Percentiles rank a stretch among this genome's conserved stretches.
These are phyloP conservation scores for Calameuta idolon DNA, from an alignment of 2,888 invertebrate species.

Conservation along the genomic window DNA sequence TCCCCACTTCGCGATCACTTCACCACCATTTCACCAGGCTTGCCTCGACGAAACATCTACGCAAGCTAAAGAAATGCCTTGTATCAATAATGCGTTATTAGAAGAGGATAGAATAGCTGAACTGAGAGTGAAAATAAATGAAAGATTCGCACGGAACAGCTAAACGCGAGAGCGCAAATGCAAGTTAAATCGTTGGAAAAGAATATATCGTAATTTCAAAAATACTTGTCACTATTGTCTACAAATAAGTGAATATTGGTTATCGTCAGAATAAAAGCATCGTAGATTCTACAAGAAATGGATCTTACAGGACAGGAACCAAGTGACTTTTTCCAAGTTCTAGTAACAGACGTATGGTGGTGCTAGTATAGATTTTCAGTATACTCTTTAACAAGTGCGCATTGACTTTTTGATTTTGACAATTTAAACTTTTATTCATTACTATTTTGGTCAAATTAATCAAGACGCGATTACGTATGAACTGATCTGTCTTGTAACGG, in stretches of 20 bases:
- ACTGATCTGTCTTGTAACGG: background rate
- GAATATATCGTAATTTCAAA: background rate
- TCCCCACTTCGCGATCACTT: constrained; percentile 32
- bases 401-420: background rate
- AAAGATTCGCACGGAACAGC: background rate
- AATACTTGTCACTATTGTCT: background rate
- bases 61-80: constrained; percentile 59
- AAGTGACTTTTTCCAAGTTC: background rate
- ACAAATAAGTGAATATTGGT: background rate
- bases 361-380: background rate
- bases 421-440: background rate
- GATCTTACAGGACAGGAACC: background rate
- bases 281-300: background rate
- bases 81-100: constrained; percentile 34
- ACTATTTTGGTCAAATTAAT: background rate
- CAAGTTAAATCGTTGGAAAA: background rate
- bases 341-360: background rate
- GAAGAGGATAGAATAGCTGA: background rate
- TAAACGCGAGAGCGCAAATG: background rate
- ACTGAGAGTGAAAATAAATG: background rate
- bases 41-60: constrained; percentile 60
- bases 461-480: background rate
- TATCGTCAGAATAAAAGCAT: background rate
- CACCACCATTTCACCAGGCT: constrained; percentile 56
- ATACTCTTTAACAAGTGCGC: background rate